Evolutionary conservation across 2,113 vertebrate genomes (phyloP), one percentile per base, ranked within the genome.

Genomic region (Panthera leo): DNA sequence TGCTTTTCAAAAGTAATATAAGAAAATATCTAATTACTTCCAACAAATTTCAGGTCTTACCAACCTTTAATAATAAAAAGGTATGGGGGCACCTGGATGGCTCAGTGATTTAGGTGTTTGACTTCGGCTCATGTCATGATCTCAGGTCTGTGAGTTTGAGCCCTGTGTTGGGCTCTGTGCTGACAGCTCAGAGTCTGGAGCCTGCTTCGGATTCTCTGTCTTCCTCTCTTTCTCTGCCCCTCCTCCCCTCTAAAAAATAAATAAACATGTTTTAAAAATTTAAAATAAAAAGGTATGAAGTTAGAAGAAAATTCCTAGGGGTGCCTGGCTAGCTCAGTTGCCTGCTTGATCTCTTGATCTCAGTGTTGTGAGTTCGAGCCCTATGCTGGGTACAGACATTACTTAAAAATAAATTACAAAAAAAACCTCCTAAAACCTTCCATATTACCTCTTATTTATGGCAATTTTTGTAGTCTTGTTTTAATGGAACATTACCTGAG

Each of bases 281-380:
- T 61, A 68, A 61, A 89, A 90, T 92, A 86, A 94, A 76, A 95
- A 96, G 4, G 4, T 76, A 14, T 75, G 27, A 78, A 36, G 11
- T 92, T 76, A 92, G 65, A 93, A 96, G 63, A 86, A 97, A 96
- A 63, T n/a, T 79, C 31, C 25, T 48, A 78, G 15, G 45, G 42
- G 42, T 4, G 16, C 42, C 42, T 48, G 27, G 27, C 75, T 31
- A 15, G 42, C 27, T 78, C 42, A 48, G 42, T 78, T 78, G 42
- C 45, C 45, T 45, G 45, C 8, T 45, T 45, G 45, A 2, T 31
- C 75, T 78, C 42, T 78, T 48, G 42, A 31, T 78, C 42, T 78
- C 42, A 1, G 42, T 27, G 16, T 48, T 16, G 15, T 78, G 27
- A 48, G 27, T 48, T 78, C 4, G 15, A 70, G 34, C 67, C 16